Conservation (phyloP, 1,140 invertebrate genomes). For the Thaumatotibia leucotreta region DNA sequence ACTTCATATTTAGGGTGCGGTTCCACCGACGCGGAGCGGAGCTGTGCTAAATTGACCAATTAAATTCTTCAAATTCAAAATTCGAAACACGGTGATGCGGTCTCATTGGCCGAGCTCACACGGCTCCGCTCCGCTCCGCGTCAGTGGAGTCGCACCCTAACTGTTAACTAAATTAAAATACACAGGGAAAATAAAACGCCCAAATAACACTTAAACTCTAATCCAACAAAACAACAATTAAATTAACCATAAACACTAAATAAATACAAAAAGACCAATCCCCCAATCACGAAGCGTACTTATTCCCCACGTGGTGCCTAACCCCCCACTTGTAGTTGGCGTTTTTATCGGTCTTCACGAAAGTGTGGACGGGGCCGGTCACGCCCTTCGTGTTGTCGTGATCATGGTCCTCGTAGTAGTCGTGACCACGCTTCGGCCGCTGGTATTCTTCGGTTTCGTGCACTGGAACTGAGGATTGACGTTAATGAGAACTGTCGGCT, state of each 20-base stretch:
- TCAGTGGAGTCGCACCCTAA: too few species aligned
- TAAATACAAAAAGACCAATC: slow-evolving; percentile 51
- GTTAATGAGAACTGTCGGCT: too few species aligned
- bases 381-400: slow-evolving; percentile 61
- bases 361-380: slow-evolving; percentile 86
- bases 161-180: too few species aligned
- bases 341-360: slow-evolving; percentile 89
- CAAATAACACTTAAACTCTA: slow-evolving; percentile 19
- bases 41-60: too few species aligned
- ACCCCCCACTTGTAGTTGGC: slow-evolving; percentile 93
- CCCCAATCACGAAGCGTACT: slow-evolving; percentile 54
- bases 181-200: background rate
- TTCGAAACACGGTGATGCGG: too few species aligned
- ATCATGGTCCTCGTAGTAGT: slow-evolving; percentile 34
- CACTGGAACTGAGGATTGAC: slow-evolving; percentile 30
- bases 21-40: too few species aligned
- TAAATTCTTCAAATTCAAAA: too few species aligned
- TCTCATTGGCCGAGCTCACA: too few species aligned
- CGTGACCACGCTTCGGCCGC: slow-evolving; percentile 49
- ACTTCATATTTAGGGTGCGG: too few species aligned
- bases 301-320: slow-evolving; percentile 82
- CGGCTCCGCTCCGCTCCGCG: too few species aligned
- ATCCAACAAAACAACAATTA: slow-evolving; percentile 46
- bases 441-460: slow-evolving; percentile 31
- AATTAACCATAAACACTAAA: slow-evolving; percentile 46